Evolutionary conservation across 2,797 vertebrate genomes (phyloP), one percentile per base, ranked within the genome.

Genomic region (Vultur gryphus): DNA sequence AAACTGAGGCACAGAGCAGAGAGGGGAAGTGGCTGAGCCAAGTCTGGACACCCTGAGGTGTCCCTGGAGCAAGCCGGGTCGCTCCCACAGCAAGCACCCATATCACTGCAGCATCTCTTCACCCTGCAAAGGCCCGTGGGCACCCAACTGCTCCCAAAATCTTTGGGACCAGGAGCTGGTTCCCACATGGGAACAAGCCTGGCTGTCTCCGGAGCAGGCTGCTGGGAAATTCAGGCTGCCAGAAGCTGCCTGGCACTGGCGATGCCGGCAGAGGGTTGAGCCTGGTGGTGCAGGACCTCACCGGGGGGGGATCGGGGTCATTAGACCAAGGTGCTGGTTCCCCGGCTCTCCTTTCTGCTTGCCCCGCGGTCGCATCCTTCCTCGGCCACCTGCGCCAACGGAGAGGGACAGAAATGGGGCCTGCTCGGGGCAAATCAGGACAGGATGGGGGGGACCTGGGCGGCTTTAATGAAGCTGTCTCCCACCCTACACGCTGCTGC

Each of bases 251-350:
- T 1, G 2, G 48, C n/a, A 7, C 51, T 28, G 83, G 35, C 0
- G 11, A 13, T n/a, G n/a, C 2, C 0, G 26, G 17, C 35, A 37
- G 28, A 43, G 8, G 7, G 11, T 6, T 8, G 37, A 58, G 2
- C 19, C 29, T 5, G 35, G 20, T 24, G 58, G 10, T 16, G 69
- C 72, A 29, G 79, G 43, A 58, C 7, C 21, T 75, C 61, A 12
- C 15, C 0, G 2, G 12, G 17, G 37, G 37, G 37, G 6, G 3
- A 7, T 51, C 1, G 1, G 25, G 21, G 18, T 25, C 25, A 0
- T 78, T 1, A 95, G 20, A 93, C 93, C 54, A 39, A 2, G 58
- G 87, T 96, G 88, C 90, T 93, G 85, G 7, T 28, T 4, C 49
- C 10, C 2, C 0, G 20, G 37, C 37, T 37, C 37, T 87, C 46